A percentile compares a stretch with the other conserved stretches of the same genome.
These are phyloP conservation scores for Tachysurus vachellii DNA, from an alignment of 2,113 vertebrate species.

Conservation along the genomic window DNA sequence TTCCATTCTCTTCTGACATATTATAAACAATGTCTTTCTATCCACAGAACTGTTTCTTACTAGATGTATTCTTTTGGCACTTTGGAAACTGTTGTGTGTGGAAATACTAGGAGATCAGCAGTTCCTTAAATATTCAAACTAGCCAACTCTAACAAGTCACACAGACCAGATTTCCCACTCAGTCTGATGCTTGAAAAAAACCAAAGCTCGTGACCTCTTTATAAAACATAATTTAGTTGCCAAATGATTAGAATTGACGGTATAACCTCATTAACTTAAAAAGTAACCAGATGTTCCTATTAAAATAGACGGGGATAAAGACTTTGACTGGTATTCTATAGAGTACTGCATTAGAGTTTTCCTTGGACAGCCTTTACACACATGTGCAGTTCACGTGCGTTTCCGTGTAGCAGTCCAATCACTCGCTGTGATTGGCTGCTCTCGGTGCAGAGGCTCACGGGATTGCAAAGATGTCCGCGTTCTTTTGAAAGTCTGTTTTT, in stretches of 20 bases:
- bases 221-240: not conserved
- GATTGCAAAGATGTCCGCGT: conserved; percentile 85
- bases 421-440: conserved; percentile 64
- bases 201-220: not conserved
- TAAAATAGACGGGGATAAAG: not conserved
- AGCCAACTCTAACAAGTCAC: not conserved
- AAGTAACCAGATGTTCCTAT: not conserved
- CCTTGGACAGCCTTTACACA: not conserved
- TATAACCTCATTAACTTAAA: not conserved
- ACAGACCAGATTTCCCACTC: not conserved
- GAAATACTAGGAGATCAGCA: not conserved
- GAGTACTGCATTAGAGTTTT: not conserved
- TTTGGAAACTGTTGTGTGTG: not conserved
- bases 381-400: not conserved
- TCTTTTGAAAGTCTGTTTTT: conserved; percentile 72
- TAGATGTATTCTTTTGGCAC: not conserved
- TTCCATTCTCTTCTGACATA: not conserved
- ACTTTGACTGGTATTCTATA: not conserved
- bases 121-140: not conserved
- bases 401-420: not conserved
- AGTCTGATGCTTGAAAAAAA: not conserved
- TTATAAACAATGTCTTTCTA: not conserved
- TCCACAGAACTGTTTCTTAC: not conserved
- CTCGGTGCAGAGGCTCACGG: conserved; percentile 70
- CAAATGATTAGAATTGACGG: not conserved